Base-by-base conservation (phyloP, 2,888 invertebrate genomes). In the Drosophila siamana region DNA sequence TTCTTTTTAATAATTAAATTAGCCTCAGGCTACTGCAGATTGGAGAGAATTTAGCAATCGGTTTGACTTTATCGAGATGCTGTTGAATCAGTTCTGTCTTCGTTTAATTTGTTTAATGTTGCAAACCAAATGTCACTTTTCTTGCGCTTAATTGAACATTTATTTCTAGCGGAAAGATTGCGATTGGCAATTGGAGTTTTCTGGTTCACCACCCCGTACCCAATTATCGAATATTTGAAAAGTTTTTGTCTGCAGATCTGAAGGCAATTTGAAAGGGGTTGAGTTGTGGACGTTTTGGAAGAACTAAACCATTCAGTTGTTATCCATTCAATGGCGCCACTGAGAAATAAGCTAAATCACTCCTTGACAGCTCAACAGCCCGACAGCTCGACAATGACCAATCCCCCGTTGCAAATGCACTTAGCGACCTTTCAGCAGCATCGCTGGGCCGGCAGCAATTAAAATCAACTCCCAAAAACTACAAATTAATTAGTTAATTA, bases 401-500 rank as follows among this genome's bases (percentile, higher is more conserved):
- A 11, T 19, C 3, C 19, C 3, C 11, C 11, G n/a, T 16, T 15
- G 16, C 47, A 38, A 26, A 30, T 26, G 19, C 64, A 78, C 63
- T 71, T 63, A 59, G 24, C 63, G 54, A 66, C 48, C 78, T 86
- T 72, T 86, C 86, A 82, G 77, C 82, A 69, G 54, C 48, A 16
- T 26, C 13, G 30, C 28, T 30, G 47, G 41, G 63, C 43, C 72
- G 43, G 62, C 62, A 41, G 69, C 86, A 82, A 85, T 89, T 85
- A 89, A 89, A 85, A 77, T 82, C 77, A 82, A 74, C 72, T 85
- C 68, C 80, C 80, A 69, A 67, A 88, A 89, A 89, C 86, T 83
- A 89, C 86, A 89, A 86, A 88, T 86, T 86, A 88, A 86, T 86
- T 89, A 88, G 85, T 86, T 88, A 89, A 86, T 89, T 89, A 86